Evolutionary conservation across 2,113 vertebrate genomes (phyloP), one percentile per base, ranked within the genome.

Genomic region (Actenoides lindsayi): DNA sequence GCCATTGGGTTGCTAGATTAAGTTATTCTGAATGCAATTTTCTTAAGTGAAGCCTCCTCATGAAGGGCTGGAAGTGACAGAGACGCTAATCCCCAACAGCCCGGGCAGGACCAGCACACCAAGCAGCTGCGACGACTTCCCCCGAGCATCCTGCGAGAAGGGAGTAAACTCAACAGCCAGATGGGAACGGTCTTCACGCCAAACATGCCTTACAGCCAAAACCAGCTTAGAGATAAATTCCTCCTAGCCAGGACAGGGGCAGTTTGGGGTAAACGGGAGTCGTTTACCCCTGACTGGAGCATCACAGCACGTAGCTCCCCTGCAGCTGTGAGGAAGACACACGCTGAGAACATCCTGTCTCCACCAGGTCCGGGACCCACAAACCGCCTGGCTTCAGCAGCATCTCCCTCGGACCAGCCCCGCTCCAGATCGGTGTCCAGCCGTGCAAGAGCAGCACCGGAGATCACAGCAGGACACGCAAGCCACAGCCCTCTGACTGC

Each of bases 21-120:
- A 93, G 74, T 93, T 90, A 93, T 93, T 91, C 79, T 33, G 67
- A 79, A 67, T 46, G 76, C 80, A 96, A 24, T 94, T 95, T 94
- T 93, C 71, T 80, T 69, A 90, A 94, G 76, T 84, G 94, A 96
- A 93, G 81, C 83, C 77, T 11, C 46, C 30, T 93, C 75, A 56
- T 0, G 11, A 80, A 89, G 90, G 75, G 54, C 44, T 1, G 0
- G 13, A 77, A 77, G 82, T 11, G 63, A 78, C 41, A 77, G 78
- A 59, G 79, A 83, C 25, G 13, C 31, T 90, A 94, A 96, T 94
- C 68, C 71, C 27, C 12, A 28, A 69, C 41, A 42, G 65, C 41
- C 37, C 0, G 0, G 63, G 64, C 68, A 74, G 78, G 57, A 96
- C 85, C 74, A 83, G 67, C 77, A 62, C 0, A 0, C 39, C 41